Conservation (phyloP, 2,113 vertebrate genomes). For the Ammodytes marinus region DNA sequence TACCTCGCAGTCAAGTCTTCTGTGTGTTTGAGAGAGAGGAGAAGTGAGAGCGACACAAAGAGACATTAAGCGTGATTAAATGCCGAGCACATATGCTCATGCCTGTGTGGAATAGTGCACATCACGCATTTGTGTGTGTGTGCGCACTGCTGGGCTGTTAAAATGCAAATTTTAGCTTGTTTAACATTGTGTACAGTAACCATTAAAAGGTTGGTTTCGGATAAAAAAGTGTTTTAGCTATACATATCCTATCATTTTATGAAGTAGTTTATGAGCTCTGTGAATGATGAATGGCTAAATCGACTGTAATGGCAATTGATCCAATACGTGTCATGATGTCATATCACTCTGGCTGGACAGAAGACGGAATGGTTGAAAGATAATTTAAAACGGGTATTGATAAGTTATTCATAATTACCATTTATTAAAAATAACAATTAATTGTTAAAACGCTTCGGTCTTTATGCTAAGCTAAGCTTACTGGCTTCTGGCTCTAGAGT, state of each 20-base stretch:
- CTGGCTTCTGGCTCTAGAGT: not conserved
- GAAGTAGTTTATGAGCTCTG: not conserved
- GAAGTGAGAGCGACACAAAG: not conserved
- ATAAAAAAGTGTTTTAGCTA: not conserved
- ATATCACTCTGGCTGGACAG: not conserved
- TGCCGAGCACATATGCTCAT: not conserved
- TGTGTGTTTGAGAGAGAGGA: not conserved
- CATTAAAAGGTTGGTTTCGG: not conserved
- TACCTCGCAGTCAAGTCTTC: conserved; percentile 24
- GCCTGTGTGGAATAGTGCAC: not conserved
- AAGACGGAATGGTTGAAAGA: conserved; percentile 1
- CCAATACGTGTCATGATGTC: no score
- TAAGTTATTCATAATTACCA: not conserved
- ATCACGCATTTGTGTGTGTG: not conserved
- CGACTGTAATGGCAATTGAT: no score
- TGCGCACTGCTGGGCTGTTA: not conserved
- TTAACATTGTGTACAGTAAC: not conserved
- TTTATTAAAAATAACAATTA: not conserved
- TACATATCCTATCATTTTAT: not conserved
- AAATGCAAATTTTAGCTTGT: not conserved
- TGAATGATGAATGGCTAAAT: no score
- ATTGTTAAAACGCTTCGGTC: no score
- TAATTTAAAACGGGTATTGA: not conserved
- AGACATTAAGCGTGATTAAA: conserved; percentile 1
- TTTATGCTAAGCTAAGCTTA: no score